Percentiles rank a stretch among this genome's conserved stretches.
These are phyloP conservation scores for rat (Rattus norvegicus) DNA, from an alignment of 2,113 vertebrate species.

Conservation along the genomic window GRCr8 NC_086021.1:113670501-113671000, in stretches of 20 bases:
- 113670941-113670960: neutral
- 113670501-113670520: neutral
- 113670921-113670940: slow-evolving; percentile 41
- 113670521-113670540: neutral
- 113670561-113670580: neutral
- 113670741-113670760: neutral
- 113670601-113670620: neutral
- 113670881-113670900: slow-evolving; percentile 60
- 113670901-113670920: neutral
- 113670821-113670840: neutral
- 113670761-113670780: neutral
- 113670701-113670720: neutral
- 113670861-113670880: slow-evolving; percentile 48
- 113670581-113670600: neutral
- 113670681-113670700: slow-evolving; percentile 53
- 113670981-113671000: neutral
- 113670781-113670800: neutral
- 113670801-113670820: slow-evolving; percentile 44
- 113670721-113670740: neutral
- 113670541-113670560: neutral
- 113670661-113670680: slow-evolving; percentile 51
- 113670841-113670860: slow-evolving; percentile 65
- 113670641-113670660: neutral
- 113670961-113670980: neutral
- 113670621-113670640: neutral